Percentiles rank a stretch among this genome's conserved stretches.
Conservation (phyloP, 2,797 vertebrate genomes). For the Ctenopoma kingsleyae region DNA sequence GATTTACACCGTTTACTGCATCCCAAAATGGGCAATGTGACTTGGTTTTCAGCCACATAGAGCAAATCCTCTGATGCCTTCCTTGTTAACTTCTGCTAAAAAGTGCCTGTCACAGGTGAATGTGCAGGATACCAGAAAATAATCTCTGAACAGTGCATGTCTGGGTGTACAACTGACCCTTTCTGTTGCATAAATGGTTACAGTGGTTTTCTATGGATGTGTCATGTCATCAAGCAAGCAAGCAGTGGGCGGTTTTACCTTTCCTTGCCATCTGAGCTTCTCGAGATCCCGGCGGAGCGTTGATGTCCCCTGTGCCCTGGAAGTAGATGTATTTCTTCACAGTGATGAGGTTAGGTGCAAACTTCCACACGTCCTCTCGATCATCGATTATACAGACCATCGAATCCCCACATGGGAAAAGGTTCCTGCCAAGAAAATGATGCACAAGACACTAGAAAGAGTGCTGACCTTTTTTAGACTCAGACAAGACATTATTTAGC, state of each 20-base stretch:
- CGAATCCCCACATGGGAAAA: constrained; percentile 97
- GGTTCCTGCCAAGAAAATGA: constrained; percentile 85
- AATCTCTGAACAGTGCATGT: neutral
- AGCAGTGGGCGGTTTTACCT: constrained; percentile 77
- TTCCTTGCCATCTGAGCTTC: constrained; percentile 88
- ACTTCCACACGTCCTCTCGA: constrained; percentile 98
- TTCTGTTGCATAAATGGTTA: constrained; percentile 7
- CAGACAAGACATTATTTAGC: neutral
- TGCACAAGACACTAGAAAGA: constrained; percentile 26
- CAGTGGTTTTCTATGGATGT: neutral
- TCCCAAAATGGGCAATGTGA: neutral
- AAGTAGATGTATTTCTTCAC: constrained; percentile 99
- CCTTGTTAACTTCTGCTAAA: constrained; percentile 16
- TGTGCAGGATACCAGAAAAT: constrained; percentile 18
- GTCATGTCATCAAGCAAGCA: neutral
- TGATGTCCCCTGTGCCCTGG: constrained; percentile 96
- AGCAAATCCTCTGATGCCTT: no score
- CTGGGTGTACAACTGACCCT: neutral
- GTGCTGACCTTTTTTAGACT: neutral
- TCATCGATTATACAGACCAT: constrained; percentile 99
- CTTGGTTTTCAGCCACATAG: neutral
- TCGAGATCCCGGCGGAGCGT: constrained; percentile 91
- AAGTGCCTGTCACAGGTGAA: constrained; percentile 2
- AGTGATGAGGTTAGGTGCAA: constrained; percentile 97
- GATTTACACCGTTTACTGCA: neutral